Percentiles rank a stretch among this genome's conserved stretches.
Conservation (phyloP, 2,113 vertebrate genomes). For the Xyliphius kryptos region DNA sequence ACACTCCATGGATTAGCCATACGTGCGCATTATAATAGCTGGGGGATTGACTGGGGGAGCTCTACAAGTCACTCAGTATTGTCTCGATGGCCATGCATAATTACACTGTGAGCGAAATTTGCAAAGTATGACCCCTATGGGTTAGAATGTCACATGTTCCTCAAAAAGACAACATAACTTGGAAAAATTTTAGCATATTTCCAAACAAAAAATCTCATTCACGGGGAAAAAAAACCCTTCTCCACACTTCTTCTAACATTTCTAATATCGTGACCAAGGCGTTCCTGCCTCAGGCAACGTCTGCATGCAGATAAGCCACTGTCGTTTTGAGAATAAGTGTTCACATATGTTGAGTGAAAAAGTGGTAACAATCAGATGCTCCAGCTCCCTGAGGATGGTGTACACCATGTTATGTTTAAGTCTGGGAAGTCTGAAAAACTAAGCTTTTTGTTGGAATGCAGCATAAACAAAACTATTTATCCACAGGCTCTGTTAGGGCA, state of each 20-base stretch:
- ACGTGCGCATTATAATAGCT: no score
- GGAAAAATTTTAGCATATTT: no score
- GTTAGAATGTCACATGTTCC: no score
- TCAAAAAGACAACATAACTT: no score
- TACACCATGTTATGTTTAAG: constrained; percentile 5
- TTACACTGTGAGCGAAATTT: no score
- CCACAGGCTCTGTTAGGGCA: not conserved
- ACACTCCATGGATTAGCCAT: no score
- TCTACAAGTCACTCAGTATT: no score
- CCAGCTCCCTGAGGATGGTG: constrained; percentile 5
- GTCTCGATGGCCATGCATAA: no score
- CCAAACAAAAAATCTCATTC: no score
- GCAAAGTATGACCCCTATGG: no score
- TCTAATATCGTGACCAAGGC: not conserved
- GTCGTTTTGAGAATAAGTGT: constrained; percentile 14
- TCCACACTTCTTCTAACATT: not conserved
- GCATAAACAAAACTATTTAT: not conserved
- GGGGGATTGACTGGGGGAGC: no score
- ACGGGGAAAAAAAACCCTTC: no score
- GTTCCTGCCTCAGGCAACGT: constrained; percentile 2
- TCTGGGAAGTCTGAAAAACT: constrained; percentile 6
- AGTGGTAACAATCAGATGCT: constrained; percentile 6
- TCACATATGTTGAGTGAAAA: constrained; percentile 15
- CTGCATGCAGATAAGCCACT: constrained; percentile 29
- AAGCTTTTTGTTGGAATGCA: constrained; percentile 1